Evolutionary conservation across 2,113 vertebrate genomes (phyloP).

Genomic region (Aldabrachelys gigantea): DNA sequence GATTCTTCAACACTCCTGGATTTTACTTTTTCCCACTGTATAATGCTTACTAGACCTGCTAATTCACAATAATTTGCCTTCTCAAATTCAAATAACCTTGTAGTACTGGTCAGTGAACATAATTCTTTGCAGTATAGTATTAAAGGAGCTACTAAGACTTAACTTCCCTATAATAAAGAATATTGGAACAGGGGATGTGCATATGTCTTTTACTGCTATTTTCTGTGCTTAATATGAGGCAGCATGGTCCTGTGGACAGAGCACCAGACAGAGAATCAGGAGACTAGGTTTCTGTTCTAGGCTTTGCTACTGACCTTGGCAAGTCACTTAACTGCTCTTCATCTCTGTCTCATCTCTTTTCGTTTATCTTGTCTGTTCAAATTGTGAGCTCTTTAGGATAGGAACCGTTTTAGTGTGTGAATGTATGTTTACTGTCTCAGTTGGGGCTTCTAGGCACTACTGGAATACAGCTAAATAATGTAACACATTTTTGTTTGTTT

Average conservation of each 20-base stretch:
- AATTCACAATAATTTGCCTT: not conserved
- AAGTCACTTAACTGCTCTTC: no score
- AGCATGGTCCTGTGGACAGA: not conserved
- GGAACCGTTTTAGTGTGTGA: not conserved
- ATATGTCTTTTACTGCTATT: not conserved
- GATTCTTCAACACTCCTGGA: not conserved
- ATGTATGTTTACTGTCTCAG: not conserved
- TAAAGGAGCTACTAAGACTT: not conserved
- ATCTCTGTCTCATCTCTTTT: no score
- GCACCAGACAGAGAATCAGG: not conserved
- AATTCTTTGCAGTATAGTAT: not conserved
- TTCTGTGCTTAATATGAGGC: not conserved
- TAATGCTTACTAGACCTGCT: not conserved
- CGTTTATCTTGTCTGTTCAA: not conserved
- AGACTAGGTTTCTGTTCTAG: not conserved
- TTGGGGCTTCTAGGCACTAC: not conserved
- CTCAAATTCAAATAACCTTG: not conserved
- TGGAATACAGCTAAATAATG: not conserved
- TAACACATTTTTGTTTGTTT: not conserved
- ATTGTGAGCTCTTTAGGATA: not conserved
- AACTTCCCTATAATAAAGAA: not conserved
- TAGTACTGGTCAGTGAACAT: not conserved
- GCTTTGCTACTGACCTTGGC: not conserved
- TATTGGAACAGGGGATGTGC: not conserved
- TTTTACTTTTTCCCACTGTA: not conserved